Evolutionary conservation across 2,888 invertebrate species (phyloP), one percentile per base, ranked within the genome.

Genomic region (Spodoptera littoralis): DNA sequence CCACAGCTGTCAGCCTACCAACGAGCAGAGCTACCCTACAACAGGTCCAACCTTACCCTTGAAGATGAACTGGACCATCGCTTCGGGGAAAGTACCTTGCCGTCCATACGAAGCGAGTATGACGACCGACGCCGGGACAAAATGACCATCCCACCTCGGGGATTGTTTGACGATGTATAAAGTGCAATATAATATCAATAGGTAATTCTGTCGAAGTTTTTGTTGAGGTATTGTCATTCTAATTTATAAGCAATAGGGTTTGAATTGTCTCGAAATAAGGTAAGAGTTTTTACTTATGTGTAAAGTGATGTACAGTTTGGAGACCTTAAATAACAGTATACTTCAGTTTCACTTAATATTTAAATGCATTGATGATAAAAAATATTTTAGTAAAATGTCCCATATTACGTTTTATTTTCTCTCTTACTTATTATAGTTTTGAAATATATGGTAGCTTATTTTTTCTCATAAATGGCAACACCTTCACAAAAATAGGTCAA

Each of bases 111-210:
- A 75, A 81, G 86, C 0, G 91, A 92, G 48, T 84, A 80, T 13
- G 88, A 90, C 1, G 84, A 77, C 11, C 60, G 91, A 0, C 81
- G 91, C 24, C 78, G 90, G 47, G 89, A 89, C 55, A 95, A 96
- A 71, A 95, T 96, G 79, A 96, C 96, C 1, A 95, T 96, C 66
- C 97, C 97, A 0, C 98, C 97, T 0, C 95, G 96, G 74, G 97
- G 97, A 11, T 95, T 98, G 65, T 98, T 98, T 78, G 98, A 98
- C 85, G 98, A 98, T 88, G 97, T 98, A 65, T 98, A 90, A 46
- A 71, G 65, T 77, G 74, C 71, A 75, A 75, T 78, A 62, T 63
- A 66, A 56, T 47, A 18, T 30, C 9, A 50, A 30, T 61, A 59
- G 41, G 27, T 63, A 9, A 64, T 50, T 59, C 30, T 66, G 13